Evolutionary conservation across 37 sponge, comb jelly and placozoan genomes (phyloP).

Genomic region (Hormiphora californensis): DNA sequence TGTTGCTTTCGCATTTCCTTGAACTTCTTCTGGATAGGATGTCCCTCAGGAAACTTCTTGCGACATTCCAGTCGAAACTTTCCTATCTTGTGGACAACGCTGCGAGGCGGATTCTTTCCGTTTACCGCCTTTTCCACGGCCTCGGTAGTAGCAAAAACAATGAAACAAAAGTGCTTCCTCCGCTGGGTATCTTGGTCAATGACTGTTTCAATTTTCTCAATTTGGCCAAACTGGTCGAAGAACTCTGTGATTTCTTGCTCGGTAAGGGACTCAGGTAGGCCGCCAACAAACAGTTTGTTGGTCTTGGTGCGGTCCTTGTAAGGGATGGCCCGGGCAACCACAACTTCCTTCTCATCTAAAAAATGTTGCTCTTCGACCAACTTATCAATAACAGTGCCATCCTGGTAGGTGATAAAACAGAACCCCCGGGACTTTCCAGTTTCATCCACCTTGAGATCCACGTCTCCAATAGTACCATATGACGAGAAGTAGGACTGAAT

Average conservation of each 20-base stretch:
- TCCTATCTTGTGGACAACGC: background rate
- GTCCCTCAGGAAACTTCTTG: constrained; percentile 36
- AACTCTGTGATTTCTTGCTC: constrained; percentile 50
- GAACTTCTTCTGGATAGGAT: constrained; percentile 53
- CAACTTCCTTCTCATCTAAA: constrained; percentile 34
- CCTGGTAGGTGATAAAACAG: constrained; percentile 34
- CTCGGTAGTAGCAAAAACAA: constrained; percentile 36
- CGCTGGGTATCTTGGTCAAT: constrained; percentile 54
- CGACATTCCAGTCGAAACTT: background rate
- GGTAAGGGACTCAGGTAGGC: constrained; percentile 33
- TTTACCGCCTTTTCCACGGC: constrained; percentile 53
- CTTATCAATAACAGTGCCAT: constrained; percentile 51
- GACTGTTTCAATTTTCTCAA: constrained; percentile 47
- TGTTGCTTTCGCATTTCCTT: constrained; percentile 51
- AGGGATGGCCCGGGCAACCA: constrained; percentile 50
- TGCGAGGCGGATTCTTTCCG: constrained; percentile 25
- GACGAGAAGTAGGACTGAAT: constrained; percentile 49
- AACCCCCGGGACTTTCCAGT: constrained; percentile 24
- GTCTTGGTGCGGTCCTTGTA: constrained; percentile 54
- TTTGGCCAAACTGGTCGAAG: constrained; percentile 43
- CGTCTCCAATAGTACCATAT: constrained; percentile 26
- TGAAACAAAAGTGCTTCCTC: constrained; percentile 37
- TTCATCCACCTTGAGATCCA: constrained; percentile 38
- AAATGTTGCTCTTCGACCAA: constrained; percentile 21
- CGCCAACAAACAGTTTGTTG: constrained; percentile 38